A percentile compares a stretch with the other conserved stretches of the same genome.
phyloP scores from a whole-genome alignment of 2,113 vertebrate species.

The Malurus melanocephalus region DNA sequence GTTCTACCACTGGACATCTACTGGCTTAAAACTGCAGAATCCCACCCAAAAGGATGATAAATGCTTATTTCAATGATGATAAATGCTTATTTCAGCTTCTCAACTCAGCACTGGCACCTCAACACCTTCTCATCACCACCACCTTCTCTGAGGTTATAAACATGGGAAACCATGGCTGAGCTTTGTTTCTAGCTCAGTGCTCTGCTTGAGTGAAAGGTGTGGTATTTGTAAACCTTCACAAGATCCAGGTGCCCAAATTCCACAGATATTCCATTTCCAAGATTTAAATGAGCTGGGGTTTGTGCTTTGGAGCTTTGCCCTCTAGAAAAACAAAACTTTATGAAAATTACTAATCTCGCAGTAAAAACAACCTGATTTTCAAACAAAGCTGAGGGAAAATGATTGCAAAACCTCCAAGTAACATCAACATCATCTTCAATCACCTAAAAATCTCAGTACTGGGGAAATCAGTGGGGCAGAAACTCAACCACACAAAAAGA shows the following conservation, averaged over 20 bases:
- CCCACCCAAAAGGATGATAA: neutral
- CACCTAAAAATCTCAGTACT: neutral
- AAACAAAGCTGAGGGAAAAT: neutral
- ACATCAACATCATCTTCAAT: neutral
- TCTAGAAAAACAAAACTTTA: neutral
- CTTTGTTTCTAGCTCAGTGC: neutral
- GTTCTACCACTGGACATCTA: neutral
- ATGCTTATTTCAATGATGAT: too few relatives aligned
- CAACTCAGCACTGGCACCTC: neutral
- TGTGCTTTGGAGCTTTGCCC: neutral
- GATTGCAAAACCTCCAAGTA: neutral
- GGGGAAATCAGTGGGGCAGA: neutral
- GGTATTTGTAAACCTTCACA: neutral
- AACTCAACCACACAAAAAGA: neutral
- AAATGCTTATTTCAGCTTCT: neutral
- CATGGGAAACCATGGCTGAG: too few relatives aligned
- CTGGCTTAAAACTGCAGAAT: neutral
- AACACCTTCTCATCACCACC: neutral
- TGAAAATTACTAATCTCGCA: neutral
- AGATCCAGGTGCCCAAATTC: neutral
- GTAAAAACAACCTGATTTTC: neutral
- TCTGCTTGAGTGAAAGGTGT: neutral
- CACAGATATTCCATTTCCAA: neutral
- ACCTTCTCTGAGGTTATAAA: neutral
- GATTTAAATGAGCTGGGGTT: neutral